Conservation (phyloP, 2,113 vertebrate genomes). For the Stomatorhinus ivindoensis region DNA sequence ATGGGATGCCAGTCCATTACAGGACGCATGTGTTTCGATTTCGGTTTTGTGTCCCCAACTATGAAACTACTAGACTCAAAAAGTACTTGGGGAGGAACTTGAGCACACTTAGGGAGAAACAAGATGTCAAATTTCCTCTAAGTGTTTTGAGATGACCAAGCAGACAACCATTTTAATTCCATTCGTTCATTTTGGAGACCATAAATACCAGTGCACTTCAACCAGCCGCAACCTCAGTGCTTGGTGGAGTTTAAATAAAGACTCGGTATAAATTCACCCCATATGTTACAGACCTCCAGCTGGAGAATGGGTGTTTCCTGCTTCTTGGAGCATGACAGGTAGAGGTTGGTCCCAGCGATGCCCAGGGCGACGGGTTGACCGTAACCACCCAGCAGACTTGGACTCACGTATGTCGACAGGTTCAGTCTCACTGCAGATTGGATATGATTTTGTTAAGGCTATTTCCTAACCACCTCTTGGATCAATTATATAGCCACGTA, state of each 20-base stretch:
- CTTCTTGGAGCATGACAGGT: slow-evolving; percentile 34
- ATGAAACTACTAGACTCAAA: background rate
- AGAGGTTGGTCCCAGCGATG: slow-evolving; percentile 25
- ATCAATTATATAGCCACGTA: background rate
- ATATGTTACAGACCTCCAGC: slow-evolving; percentile 41
- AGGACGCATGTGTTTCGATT: background rate
- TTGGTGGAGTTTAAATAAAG: background rate
- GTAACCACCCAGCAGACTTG: fast-evolving
- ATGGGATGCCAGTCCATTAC: background rate
- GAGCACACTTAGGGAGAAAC: background rate
- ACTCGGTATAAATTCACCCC: background rate
- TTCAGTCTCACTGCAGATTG: slow-evolving; percentile 39
- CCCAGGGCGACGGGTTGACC: slow-evolving; percentile 34
- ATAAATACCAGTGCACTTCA: background rate
- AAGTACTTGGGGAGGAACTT: background rate
- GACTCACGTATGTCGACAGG: slow-evolving; percentile 22
- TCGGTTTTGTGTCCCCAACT: background rate
- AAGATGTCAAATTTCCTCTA: background rate
- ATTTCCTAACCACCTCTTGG: background rate
- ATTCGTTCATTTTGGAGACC: background rate
- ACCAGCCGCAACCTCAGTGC: background rate
- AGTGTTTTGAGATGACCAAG: background rate
- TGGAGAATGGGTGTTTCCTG: slow-evolving; percentile 17
- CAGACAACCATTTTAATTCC: background rate
- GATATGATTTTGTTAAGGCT: background rate